phyloP scores from a whole-genome alignment of 2,888 invertebrate genomes.

The Ptycholaimellus sp. region DNA sequence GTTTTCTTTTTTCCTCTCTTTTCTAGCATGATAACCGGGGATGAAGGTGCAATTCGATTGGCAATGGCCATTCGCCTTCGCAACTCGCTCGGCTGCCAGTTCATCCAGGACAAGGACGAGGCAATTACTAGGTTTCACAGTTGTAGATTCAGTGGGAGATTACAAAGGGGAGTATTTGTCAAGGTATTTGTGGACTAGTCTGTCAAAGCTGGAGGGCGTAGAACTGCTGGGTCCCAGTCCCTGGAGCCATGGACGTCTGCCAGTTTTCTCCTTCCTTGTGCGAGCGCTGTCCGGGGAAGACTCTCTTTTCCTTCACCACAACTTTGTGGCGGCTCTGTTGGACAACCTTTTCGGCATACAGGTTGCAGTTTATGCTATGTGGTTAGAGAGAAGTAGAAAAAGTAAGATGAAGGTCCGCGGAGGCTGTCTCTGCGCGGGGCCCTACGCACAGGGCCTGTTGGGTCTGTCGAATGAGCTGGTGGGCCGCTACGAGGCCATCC shows the following conservation, averaged over 20 bases:
- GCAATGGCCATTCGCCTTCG: slow-evolving; percentile 63
- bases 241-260: slow-evolving; percentile 34
- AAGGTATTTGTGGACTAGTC: not conserved
- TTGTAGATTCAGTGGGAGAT: too few species aligned
- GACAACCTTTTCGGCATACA: slow-evolving; percentile 79
- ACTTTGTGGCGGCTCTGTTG: slow-evolving; percentile 56
- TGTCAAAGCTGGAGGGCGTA: not conserved
- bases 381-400: not conserved
- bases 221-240: not conserved
- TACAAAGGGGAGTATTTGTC: not conserved
- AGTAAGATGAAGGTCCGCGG: slow-evolving; percentile 14
- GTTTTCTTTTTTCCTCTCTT: too few species aligned
- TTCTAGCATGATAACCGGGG: too few species aligned
- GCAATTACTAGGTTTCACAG: slow-evolving; percentile 17
- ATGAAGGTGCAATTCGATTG: slow-evolving; percentile 46
- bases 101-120: slow-evolving; percentile 38
- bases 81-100: slow-evolving; percentile 48
- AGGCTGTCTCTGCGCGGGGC: slow-evolving; percentile 45
- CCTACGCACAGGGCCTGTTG: slow-evolving; percentile 57
- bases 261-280: slow-evolving; percentile 62
- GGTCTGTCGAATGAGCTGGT: slow-evolving; percentile 39
- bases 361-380: slow-evolving; percentile 26
- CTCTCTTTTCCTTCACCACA: slow-evolving; percentile 55
- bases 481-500: slow-evolving; percentile 46
- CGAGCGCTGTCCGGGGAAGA: slow-evolving; percentile 40